Evolutionary conservation across 2,888 invertebrate species (phyloP).

Genomic region (Lasioglossum leucozonium): DNA sequence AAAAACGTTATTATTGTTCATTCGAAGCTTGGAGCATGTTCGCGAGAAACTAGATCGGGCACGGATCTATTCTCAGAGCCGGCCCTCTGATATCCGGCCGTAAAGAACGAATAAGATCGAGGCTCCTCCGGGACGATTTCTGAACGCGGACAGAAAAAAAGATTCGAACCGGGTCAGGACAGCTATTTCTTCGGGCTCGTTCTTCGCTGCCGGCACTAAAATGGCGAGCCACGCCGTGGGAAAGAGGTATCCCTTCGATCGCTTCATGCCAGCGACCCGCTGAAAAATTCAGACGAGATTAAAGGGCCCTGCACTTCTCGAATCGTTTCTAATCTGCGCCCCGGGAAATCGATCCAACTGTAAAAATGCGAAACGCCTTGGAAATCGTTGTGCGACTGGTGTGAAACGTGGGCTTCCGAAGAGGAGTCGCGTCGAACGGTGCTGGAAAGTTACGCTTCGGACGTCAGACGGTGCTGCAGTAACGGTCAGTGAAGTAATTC

Average conservation of each 20-base stretch:
- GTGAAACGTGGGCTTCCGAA: neutral
- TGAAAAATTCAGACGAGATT: constrained; percentile 1
- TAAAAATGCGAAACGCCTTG: neutral
- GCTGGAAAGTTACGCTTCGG: neutral
- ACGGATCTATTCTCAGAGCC: neutral
- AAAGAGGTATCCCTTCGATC: neutral
- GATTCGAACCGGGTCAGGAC: constrained; percentile 14
- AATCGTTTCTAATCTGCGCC: constrained; percentile 1
- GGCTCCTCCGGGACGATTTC: neutral
- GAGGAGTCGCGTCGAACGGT: neutral
- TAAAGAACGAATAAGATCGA: neutral
- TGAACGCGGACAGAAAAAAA: neutral
- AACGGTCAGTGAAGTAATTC: too few species aligned
- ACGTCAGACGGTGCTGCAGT: too few species aligned
- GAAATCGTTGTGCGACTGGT: neutral
- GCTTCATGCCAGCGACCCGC: neutral
- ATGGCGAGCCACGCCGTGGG: constrained; percentile 18
- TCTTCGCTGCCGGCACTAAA: constrained; percentile 24
- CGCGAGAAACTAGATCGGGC: neutral
- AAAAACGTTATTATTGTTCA: neutral
- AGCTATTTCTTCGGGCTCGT: constrained; percentile 19
- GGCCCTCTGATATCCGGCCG: neutral
- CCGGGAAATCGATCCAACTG: neutral
- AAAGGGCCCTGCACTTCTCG: neutral
- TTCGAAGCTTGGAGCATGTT: neutral